These are phyloP conservation scores for Peromyscus polionotus DNA, from an alignment of 2,113 vertebrate genomes.

Conservation along the genomic window DNA sequence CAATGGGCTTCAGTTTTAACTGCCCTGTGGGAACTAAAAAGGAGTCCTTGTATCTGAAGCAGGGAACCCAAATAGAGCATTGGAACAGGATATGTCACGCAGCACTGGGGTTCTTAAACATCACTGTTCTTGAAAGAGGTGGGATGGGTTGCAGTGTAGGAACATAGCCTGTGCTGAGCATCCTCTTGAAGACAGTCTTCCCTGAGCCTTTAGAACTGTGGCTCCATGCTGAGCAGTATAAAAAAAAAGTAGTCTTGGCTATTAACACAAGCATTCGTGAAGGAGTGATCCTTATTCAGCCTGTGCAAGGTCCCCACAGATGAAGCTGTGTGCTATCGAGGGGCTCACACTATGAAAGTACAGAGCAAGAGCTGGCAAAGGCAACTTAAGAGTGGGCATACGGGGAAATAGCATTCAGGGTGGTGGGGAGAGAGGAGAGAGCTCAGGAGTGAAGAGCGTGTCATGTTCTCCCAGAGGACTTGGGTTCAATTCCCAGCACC, in stretches of 20 bases:
- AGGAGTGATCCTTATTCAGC: not conserved
- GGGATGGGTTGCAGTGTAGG: no score
- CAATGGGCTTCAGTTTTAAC: slow-evolving; percentile 20
- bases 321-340: not conserved
- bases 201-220: not conserved
- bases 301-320: not conserved
- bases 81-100: not conserved
- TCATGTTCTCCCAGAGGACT: not conserved
- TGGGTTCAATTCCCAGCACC: not conserved
- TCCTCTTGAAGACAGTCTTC: not conserved
- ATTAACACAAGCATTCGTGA: not conserved
- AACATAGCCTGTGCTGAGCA: not conserved
- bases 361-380: not conserved
- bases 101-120: not conserved
- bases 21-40: not conserved
- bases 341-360: not conserved
- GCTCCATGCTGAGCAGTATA: not conserved
- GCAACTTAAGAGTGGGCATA: not conserved
- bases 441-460: not conserved
- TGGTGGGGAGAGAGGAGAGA: no score
- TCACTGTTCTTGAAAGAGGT: not conserved
- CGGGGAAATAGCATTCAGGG: not conserved
- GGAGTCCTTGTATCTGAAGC: not conserved
- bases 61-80: not conserved
- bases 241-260: not conserved